A percentile compares a stretch with the other conserved stretches of the same genome.
phyloP scores from a whole-genome alignment of 2,888 invertebrate genomes.

The Urechis unicinctus region DNA sequence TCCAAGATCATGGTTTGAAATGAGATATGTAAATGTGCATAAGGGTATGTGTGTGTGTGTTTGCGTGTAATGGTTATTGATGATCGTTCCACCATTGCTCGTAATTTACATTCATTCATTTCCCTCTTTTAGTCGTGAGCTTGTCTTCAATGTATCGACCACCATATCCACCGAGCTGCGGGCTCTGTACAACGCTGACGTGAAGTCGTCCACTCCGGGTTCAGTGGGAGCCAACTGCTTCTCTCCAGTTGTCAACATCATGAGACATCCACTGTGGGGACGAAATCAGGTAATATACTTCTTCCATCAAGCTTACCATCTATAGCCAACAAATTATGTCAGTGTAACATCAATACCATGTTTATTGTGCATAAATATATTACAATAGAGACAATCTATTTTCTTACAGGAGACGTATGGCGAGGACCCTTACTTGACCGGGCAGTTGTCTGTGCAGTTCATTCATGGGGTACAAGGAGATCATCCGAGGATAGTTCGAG shows the following conservation, averaged over 20 bases:
- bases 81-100: too few relatives aligned
- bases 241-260: slow-evolving; percentile 39
- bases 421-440: slow-evolving; percentile 4
- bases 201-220: slow-evolving; percentile 10
- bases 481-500: slow-evolving; percentile 1
- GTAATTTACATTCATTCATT: too few relatives aligned
- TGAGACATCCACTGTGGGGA: slow-evolving; percentile 46
- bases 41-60: too few relatives aligned
- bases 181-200: slow-evolving; percentile 13
- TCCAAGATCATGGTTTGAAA: too few relatives aligned
- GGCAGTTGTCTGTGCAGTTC: not conserved
- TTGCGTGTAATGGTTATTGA: too few relatives aligned
- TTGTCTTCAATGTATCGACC: slow-evolving; percentile 14
- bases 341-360: too few relatives aligned
- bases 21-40: too few relatives aligned
- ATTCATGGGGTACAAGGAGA: slow-evolving; percentile 1
- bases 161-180: slow-evolving; percentile 18
- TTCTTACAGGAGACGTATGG: slow-evolving; percentile 2
- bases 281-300: slow-evolving; percentile 34
- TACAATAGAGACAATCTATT: not conserved
- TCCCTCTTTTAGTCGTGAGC: slow-evolving; percentile 14
- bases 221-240: slow-evolving; percentile 37
- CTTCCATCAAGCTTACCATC: too few relatives aligned
- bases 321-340: too few relatives aligned
- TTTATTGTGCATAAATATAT: too few relatives aligned